Evolutionary conservation across 2,888 invertebrate species (phyloP).

Genomic region (Drymonia ruficornis): DNA sequence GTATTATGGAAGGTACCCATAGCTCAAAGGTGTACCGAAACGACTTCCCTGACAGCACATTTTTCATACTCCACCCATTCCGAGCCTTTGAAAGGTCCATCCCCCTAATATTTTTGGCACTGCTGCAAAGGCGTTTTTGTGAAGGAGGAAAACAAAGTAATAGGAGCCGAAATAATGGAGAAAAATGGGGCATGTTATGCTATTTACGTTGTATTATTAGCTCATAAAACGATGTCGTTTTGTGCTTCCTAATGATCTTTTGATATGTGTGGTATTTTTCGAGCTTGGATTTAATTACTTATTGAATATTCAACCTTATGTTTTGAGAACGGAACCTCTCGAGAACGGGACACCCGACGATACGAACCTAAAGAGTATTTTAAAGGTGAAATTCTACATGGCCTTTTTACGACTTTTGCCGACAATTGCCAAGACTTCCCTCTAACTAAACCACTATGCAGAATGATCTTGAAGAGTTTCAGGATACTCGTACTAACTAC

Average conservation of each 20-base stretch:
- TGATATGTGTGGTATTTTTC: not conserved
- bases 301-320: too few species aligned
- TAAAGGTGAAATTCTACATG: too few species aligned
- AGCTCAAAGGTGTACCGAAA: conserved; percentile 37
- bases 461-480: too few species aligned
- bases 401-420: too few species aligned
- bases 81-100: conserved; percentile 38
- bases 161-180: conserved; percentile 7
- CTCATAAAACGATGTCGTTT: not conserved
- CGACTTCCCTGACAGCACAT: conserved; percentile 53
- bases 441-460: too few species aligned
- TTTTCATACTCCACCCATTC: conserved; percentile 55
- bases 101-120: conserved; percentile 33
- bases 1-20: conserved; percentile 18
- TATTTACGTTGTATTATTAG: conserved; percentile 6
- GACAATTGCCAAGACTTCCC: too few species aligned
- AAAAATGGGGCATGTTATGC: conserved; percentile 4
- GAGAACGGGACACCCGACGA: too few species aligned
- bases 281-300: too few species aligned
- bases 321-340: too few species aligned
- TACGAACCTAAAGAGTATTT: too few species aligned
- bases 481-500: too few species aligned
- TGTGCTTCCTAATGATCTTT: not conserved
- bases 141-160: conserved; percentile 15
- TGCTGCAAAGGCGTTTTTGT: conserved; percentile 9